Evolutionary conservation across 2,888 invertebrate species (phyloP).

Genomic region (Hyposoter didymator): DNA sequence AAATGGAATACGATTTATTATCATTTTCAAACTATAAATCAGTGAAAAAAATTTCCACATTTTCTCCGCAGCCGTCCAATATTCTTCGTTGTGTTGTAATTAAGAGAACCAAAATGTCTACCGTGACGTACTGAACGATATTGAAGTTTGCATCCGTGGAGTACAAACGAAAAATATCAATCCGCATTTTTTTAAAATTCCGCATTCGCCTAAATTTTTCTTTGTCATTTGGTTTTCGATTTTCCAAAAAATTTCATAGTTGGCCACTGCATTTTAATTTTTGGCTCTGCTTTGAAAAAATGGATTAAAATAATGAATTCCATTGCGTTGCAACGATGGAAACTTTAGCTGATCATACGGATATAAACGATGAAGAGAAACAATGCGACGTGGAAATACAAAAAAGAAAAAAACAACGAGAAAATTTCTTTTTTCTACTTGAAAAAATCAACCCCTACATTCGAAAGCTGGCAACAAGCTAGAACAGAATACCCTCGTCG

Average conservation of each 20-base stretch:
- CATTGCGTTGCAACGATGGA: too few species aligned
- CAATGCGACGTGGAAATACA: neutral
- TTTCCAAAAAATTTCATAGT: too few species aligned
- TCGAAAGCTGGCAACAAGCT: slow-evolving; percentile 31
- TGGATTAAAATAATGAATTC: too few species aligned
- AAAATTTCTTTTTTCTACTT: slow-evolving; percentile 10
- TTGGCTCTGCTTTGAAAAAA: too few species aligned
- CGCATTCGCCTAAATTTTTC: too few species aligned
- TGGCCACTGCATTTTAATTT: too few species aligned
- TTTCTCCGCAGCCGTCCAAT: neutral
- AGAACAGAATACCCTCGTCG: slow-evolving; percentile 53
- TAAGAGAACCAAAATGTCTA: neutral
- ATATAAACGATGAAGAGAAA: neutral
- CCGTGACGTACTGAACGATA: neutral
- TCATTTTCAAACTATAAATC: neutral
- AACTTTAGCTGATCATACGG: neutral
- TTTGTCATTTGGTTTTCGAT: too few species aligned
- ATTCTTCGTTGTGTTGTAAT: neutral
- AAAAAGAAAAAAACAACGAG: neutral
- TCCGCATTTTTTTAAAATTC: too few species aligned
- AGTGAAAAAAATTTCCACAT: neutral
- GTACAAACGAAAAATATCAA: neutral
- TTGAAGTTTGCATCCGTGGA: too few species aligned
- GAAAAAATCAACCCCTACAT: slow-evolving; percentile 40
- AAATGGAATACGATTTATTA: neutral